A percentile compares a stretch with the other conserved stretches of the same genome.
Evolutionary conservation across 2,888 invertebrate genomes (phyloP).

Genomic region (Hydrotaea cyrtoneurina): DNA sequence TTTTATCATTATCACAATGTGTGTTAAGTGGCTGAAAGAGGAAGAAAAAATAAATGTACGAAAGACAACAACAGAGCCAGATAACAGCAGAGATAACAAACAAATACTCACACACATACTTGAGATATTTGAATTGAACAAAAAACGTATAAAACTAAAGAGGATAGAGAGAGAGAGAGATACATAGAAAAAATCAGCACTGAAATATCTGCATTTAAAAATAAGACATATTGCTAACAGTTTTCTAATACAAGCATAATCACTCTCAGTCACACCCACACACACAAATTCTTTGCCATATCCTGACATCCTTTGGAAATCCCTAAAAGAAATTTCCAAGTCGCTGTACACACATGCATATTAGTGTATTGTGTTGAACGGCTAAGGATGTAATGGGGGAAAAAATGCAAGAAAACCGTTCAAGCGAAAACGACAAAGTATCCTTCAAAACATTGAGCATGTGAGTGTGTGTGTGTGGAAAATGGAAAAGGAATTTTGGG

Average conservation of each 20-base stretch:
- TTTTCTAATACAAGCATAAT: slow-evolving; percentile 39
- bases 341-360: neutral
- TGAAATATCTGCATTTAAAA: slow-evolving; percentile 27
- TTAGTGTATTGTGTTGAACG: slow-evolving; percentile 11
- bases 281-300: neutral
- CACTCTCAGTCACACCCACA: slow-evolving; percentile 9
- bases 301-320: neutral
- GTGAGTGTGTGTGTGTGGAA: neutral
- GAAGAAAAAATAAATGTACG: slow-evolving; percentile 14
- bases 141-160: slow-evolving; percentile 39
- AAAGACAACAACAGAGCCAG: slow-evolving; percentile 34
- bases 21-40: slow-evolving; percentile 75
- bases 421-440: neutral
- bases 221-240: slow-evolving; percentile 45
- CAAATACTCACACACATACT: neutral
- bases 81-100: slow-evolving; percentile 27
- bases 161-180: slow-evolving; percentile 38
- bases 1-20: slow-evolving; percentile 79
- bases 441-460: neutral
- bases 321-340: neutral
- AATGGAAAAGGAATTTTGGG: neutral
- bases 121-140: neutral
- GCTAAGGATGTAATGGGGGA: neutral
- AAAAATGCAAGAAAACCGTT: neutral
- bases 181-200: neutral